Base-by-base conservation (phyloP, 2,113 vertebrate genomes). In the Pluvianellus socialis region DNA sequence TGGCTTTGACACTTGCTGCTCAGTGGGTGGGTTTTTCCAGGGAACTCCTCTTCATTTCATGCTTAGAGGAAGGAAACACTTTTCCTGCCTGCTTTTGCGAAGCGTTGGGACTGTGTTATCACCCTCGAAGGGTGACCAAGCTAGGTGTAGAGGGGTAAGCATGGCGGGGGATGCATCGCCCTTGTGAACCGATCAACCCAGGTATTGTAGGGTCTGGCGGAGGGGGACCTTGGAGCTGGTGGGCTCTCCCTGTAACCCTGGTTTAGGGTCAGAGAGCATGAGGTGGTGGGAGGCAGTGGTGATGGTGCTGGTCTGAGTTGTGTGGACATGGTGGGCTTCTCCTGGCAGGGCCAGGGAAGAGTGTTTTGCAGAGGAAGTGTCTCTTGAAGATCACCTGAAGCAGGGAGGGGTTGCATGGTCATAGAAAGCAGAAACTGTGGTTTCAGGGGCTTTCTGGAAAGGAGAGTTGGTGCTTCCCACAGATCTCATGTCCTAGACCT, bases 1-100 rank as follows among this genome's bases (percentile, higher is more conserved):
- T 93, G 89, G 90, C 71, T 97, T 94, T 95, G 94, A 94, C 85
- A 92, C 88, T 95, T 91, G 81, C 81, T 96, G 82, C 92, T 92
- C 63, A n/a, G 80, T 75, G 95, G 83, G 93, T 88, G 79, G 72
- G 80, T 79, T 97, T 92, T 95, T 92, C 86, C 67, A 81, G 82
- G 92, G 56, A 95, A 86, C 75, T 94, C 88, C 79, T 97, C 82
- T 93, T 92, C 62, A 0, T 80, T 96, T 94, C 65, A 8, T 33
- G 62, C 82, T 91, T 14, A n/a, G 68, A 77, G 59, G 59, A 47
- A 74, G 52, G 75, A 40, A 96, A 59, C n/a, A 4, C 72, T 88
- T 70, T 15, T 10, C 55, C 52, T 90, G 52, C 77, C 66, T 71
- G 75, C 44, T 93, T 71, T 72, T 70, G 33, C 27, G 23, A 22